Conservation (phyloP, 2,113 vertebrate species). For the Manacus vitellinus region DNA sequence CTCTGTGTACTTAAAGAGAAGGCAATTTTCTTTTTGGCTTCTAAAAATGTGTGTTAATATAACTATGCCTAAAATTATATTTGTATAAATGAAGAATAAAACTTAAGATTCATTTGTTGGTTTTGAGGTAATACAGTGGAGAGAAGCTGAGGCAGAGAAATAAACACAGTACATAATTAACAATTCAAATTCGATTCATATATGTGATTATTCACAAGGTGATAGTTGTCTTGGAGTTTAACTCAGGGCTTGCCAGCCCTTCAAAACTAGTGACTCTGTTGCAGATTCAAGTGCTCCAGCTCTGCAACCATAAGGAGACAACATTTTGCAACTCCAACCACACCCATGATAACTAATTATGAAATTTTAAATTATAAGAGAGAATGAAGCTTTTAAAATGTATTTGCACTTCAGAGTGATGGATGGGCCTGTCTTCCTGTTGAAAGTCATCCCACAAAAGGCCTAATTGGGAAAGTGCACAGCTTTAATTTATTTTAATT, state of each 20-base stretch:
- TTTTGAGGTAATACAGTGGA: background rate
- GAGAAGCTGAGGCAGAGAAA: background rate
- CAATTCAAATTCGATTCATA: background rate
- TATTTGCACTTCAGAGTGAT: conserved; percentile 30
- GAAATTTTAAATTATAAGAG: conserved; percentile 43
- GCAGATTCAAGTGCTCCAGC: background rate
- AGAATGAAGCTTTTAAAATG: conserved; percentile 25
- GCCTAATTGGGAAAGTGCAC: conserved; percentile 37
- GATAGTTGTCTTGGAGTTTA: background rate
- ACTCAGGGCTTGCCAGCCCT: background rate
- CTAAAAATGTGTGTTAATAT: background rate
- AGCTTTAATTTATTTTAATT: conserved; percentile 61
- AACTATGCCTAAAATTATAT: background rate
- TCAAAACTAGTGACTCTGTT: background rate
- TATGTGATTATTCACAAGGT: background rate
- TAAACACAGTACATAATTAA: background rate
- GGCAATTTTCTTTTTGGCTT: background rate
- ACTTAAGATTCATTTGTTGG: background rate
- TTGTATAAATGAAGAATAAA: background rate
- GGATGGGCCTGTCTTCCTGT: conserved; percentile 29
- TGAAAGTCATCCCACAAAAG: conserved; percentile 42
- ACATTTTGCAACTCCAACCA: background rate
- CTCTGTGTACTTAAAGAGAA: conserved; percentile 58
- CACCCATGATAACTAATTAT: conserved; percentile 44
- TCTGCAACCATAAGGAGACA: background rate